Base-by-base conservation (phyloP, 1,140 invertebrate genomes). In the Lerema accius region DNA sequence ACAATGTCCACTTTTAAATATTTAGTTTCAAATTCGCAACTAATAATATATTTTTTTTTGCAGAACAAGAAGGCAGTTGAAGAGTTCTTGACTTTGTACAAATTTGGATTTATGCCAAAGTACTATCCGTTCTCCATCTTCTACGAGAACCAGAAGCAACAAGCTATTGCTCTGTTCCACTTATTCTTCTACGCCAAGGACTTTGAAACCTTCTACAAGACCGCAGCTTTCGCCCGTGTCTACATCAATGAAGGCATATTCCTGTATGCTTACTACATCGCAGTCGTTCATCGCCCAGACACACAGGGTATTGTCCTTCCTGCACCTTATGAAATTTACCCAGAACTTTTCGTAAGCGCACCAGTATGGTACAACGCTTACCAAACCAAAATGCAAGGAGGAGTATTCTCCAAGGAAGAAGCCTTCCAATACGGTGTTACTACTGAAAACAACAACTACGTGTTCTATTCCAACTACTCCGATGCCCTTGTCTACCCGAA, bases 121-220 rank as follows among this genome's bases (percentile, higher is more conserved):
- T 89, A 89, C 39, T 75, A 89, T 23, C 80, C 93, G 9, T 94
- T 93, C 82, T 92, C 92, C 0, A 63, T 92, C 28, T 92, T 91
- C 76, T 86, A 94, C 62, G 78, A n/a, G n/a, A n/a, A n/a, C n/a
- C n/a, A n/a, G n/a, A n/a, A n/a, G n/a, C n/a, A n/a, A n/a, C n/a
- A n/a, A n/a, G n/a, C n/a, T n/a, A n/a, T n/a, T n/a, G n/a, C n/a
- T n/a, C n/a, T n/a, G n/a, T n/a, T n/a, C n/a, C n/a, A n/a, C n/a
- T n/a, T n/a, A n/a, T n/a, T n/a, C n/a, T n/a, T n/a, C n/a, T n/a
- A n/a, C n/a, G n/a, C n/a, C n/a, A n/a, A n/a, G n/a, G n/a, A n/a
- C n/a, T n/a, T n/a, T n/a, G n/a, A n/a, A n/a, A n/a, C n/a, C 9
- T 95, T 95, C 85, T 92, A 89, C 84, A 92, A 93, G 60, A 93